phyloP scores from a whole-genome alignment of 2,113 vertebrate species.

The Tonatia bakeri region DNA sequence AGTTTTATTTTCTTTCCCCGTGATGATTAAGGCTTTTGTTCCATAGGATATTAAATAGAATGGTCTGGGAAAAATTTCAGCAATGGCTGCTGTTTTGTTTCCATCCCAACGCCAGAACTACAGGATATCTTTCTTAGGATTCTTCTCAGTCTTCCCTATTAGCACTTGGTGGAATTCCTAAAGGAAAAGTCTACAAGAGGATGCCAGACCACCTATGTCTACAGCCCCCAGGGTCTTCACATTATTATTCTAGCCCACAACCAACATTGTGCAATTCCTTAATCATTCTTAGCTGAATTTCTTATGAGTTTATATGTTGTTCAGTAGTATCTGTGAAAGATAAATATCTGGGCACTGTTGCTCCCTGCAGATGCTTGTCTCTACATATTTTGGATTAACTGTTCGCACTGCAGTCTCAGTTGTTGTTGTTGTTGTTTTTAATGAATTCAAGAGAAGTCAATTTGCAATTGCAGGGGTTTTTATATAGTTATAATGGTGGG shows the following conservation, averaged over 20 bases:
- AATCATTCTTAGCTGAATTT: not conserved
- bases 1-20: not conserved
- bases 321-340: not conserved
- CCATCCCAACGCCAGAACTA: not conserved
- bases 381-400: not conserved
- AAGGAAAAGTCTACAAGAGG: not conserved
- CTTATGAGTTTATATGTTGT: conserved; percentile 23
- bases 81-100: not conserved
- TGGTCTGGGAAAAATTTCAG: not conserved
- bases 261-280: not conserved
- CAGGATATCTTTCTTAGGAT: not conserved
- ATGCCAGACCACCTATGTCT: not conserved
- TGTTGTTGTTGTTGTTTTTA: not conserved
- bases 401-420: not conserved
- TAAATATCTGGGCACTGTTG: not conserved
- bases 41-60: not conserved
- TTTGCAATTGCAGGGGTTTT: not conserved
- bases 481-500: not conserved
- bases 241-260: not conserved
- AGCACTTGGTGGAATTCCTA: not conserved
- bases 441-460: not conserved
- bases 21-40: not conserved
- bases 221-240: not conserved
- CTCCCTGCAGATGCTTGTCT: not conserved
- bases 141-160: not conserved